Conservation (phyloP, 1,140 invertebrate species). For the Drosophila tani region DNA sequence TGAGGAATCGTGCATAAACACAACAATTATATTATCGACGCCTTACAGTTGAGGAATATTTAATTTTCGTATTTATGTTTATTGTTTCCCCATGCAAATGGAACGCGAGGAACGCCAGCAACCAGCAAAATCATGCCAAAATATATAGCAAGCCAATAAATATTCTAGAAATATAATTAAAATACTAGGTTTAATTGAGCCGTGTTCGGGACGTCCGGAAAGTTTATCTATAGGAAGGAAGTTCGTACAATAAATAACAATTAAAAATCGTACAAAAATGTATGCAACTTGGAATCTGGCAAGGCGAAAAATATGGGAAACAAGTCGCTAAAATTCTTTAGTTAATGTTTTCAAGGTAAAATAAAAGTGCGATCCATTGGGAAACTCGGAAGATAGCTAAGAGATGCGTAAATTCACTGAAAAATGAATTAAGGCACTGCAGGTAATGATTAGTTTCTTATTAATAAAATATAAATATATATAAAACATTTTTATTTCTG, state of each 20-base stretch:
- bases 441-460: neutral
- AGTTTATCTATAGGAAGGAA: slow-evolving; percentile 13
- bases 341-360: neutral
- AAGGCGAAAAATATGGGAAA: neutral
- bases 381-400: neutral
- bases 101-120: slow-evolving; percentile 26
- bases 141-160: slow-evolving; percentile 64
- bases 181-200: slow-evolving; percentile 47
- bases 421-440: neutral
- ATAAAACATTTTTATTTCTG: neutral
- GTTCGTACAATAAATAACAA: slow-evolving; percentile 26
- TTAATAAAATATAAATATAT: no score
- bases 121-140: slow-evolving; percentile 55
- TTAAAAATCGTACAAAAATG: neutral
- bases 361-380: neutral
- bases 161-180: slow-evolving; percentile 53
- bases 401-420: neutral
- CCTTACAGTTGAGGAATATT: slow-evolving; percentile 56
- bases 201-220: slow-evolving; percentile 11
- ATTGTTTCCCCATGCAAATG: slow-evolving; percentile 67
- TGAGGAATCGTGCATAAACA: neutral
- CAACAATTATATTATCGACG: slow-evolving; percentile 39
- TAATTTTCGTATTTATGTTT: slow-evolving; percentile 62
- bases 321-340: slow-evolving; percentile 1
- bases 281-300: neutral